phyloP scores from a whole-genome alignment of 2,888 invertebrate genomes.

The Diplazon laetatorius region DNA sequence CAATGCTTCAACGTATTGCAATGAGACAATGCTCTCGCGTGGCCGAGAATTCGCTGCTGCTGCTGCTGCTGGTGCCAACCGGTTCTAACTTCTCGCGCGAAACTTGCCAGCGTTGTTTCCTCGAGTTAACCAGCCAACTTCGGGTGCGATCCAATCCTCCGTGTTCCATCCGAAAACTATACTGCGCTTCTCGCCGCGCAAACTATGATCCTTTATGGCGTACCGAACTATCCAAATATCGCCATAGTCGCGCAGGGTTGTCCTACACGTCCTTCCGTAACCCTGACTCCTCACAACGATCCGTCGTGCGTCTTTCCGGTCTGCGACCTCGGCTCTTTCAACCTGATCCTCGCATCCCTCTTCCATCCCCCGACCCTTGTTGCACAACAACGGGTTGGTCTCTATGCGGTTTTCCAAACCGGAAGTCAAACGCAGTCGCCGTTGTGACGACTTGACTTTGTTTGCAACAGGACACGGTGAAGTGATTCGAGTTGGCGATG shows the following conservation, averaged over 20 bases:
- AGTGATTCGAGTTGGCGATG: too few species aligned
- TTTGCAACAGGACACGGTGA: not conserved
- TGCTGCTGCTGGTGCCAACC: slow-evolving; percentile 76
- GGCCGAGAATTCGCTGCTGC: slow-evolving; percentile 48
- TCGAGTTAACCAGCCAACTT: slow-evolving; percentile 80
- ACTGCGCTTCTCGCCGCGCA: slow-evolving; percentile 16
- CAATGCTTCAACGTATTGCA: not conserved
- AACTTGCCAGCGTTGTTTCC: slow-evolving; percentile 79
- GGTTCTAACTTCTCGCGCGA: slow-evolving; percentile 72
- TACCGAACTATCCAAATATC: slow-evolving; percentile 9
- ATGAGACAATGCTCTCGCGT: slow-evolving; percentile 50
- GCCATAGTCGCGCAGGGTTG: not conserved
- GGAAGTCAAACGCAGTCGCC: slow-evolving; percentile 12
- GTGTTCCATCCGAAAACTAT: slow-evolving; percentile 53
- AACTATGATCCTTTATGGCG: slow-evolving; percentile 14
- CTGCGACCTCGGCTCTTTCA: not conserved
- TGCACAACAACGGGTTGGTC: not conserved
- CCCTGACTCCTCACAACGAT: slow-evolving; percentile 42
- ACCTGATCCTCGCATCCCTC: slow-evolving; percentile 15
- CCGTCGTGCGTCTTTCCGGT: slow-evolving; percentile 48
- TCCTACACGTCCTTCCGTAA: slow-evolving; percentile 37
- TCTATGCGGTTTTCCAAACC: slow-evolving; percentile 15
- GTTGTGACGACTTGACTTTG: slow-evolving; percentile 2
- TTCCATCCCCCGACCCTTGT: slow-evolving; percentile 6
- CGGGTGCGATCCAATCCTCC: slow-evolving; percentile 73